These are phyloP conservation scores for Sycophila sp. DNA, from an alignment of 1,140 invertebrate species.

Conservation along the genomic window DNA sequence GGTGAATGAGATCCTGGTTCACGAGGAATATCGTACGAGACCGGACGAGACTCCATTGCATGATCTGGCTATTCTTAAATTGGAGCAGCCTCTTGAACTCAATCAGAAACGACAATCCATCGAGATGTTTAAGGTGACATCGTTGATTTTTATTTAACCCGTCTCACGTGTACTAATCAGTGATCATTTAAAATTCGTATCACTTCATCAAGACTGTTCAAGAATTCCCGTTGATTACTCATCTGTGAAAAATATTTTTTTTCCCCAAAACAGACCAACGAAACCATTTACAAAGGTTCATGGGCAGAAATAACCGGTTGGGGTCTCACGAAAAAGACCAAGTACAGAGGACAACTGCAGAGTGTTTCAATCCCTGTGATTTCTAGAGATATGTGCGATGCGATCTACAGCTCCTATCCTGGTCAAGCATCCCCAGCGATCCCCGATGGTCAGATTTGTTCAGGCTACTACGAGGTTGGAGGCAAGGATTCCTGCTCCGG, in stretches of 20 bases:
- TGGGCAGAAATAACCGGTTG: slow-evolving; percentile 41
- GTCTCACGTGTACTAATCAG: too few relatives aligned
- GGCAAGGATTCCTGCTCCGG: slow-evolving; percentile 71
- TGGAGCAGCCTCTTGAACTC: slow-evolving; percentile 66
- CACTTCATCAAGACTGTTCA: too few relatives aligned
- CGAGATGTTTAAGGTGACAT: too few relatives aligned
- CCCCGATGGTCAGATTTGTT: slow-evolving; percentile 36
- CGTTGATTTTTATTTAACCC: too few relatives aligned
- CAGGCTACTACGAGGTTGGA: slow-evolving; percentile 35
- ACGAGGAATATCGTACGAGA: slow-evolving; percentile 13
- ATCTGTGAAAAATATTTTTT: too few relatives aligned
- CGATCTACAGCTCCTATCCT: neutral
- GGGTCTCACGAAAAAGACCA: slow-evolving; percentile 35
- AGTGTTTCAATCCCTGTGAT: slow-evolving; percentile 30
- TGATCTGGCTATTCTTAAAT: slow-evolving; percentile 73
- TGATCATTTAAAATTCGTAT: too few relatives aligned
- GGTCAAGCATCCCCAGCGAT: too few relatives aligned
- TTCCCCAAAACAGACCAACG: neutral
- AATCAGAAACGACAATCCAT: slow-evolving; percentile 67
- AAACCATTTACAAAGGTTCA: neutral
- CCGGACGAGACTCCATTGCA: slow-evolving; percentile 58
- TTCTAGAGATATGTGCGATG: slow-evolving; percentile 2
- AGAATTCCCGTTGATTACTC: too few relatives aligned
- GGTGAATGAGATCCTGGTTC: slow-evolving; percentile 17
- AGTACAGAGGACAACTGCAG: slow-evolving; percentile 1